Evolutionary conservation across 2,888 invertebrate genomes (phyloP).

Genomic region (Atrina japonica): DNA sequence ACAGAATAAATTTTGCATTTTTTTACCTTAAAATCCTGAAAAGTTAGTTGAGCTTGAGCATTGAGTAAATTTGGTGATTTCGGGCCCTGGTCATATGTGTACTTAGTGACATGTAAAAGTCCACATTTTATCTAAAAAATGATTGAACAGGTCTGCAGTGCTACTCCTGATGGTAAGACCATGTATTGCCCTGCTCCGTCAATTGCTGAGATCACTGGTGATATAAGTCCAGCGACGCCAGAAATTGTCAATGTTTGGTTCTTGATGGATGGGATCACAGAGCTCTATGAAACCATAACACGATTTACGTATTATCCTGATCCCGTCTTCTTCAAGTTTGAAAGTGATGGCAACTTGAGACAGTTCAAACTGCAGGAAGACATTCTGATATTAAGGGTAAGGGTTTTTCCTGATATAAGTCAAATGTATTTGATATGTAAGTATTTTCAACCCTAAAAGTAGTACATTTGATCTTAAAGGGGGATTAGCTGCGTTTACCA

Average conservation of each 20-base stretch:
- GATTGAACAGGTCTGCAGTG: no score
- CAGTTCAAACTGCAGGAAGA: conserved; percentile 61
- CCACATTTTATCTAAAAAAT: neutral
- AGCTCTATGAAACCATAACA: conserved; percentile 55
- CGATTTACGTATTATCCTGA: conserved; percentile 76
- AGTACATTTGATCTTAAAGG: no score
- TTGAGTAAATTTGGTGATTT: no score
- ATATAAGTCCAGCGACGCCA: conserved; percentile 1
- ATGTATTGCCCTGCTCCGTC: conserved; percentile 73
- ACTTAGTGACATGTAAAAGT: conserved; percentile 1
- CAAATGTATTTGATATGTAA: neutral
- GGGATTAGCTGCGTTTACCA: no score
- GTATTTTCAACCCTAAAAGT: no score
- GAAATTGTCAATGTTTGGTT: conserved; percentile 53
- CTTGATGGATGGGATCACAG: conserved; percentile 77
- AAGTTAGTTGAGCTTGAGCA: no score
- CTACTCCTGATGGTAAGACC: conserved; percentile 52
- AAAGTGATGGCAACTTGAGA: conserved; percentile 48
- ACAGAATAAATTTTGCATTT: no score
- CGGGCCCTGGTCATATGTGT: no score
- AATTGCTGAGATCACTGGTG: conserved; percentile 49
- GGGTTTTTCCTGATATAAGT: neutral
- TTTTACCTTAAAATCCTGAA: no score
- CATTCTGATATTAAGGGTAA: conserved; percentile 68
- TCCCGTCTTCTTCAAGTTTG: conserved; percentile 69